Evolutionary conservation across 1,140 invertebrate species (phyloP), one percentile per base, ranked within the genome.

Genomic region (Dysdera silvatica): DNA sequence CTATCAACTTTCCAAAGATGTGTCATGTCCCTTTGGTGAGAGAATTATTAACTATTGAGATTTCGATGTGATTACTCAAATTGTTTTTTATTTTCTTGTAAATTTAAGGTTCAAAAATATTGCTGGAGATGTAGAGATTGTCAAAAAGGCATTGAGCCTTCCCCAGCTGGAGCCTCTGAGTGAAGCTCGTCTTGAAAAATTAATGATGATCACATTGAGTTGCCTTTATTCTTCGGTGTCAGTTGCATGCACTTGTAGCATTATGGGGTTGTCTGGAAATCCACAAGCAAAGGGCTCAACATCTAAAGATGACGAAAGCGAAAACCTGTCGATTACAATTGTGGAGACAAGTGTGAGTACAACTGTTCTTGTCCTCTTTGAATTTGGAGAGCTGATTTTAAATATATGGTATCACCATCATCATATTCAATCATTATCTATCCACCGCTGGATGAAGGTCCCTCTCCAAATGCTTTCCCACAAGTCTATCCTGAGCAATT

Each of bases 81-180:
- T 26, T 53, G 4, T 29, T 53, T 40, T 43, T 57, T 47, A 14
- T 16, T 0, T 37, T 51, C 56, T 68, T 29, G 47, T 31, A 61
- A 67, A 70, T 66, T 71, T 73, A 29, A 92, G 87, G 68, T 80
- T 88, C 49, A 85, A 87, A 69, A 82, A 83, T 58, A 78, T 91
- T 31, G 81, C 90, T 24, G 85, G 86, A 66, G 92, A 95, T 72
- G 84, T 94, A 41, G 85, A 84, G 45, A 84, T 93, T 47, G 84
- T 91, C 35, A 86, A 85, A 71, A 84, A 85, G 67, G 88, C 89
- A 1, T 80, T 94, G 59, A 87, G 87, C 16, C 75, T 95, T 56
- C 91, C 90, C 2, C 83, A 92, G 56, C 74, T 94, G 26, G 91
- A 95, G 75, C 91, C 91, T 0, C 78, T 95, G 47, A 91, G 86